Base-by-base conservation (phyloP, 2,797 vertebrate genomes). In the Schizothorax lantsangensis region DNA sequence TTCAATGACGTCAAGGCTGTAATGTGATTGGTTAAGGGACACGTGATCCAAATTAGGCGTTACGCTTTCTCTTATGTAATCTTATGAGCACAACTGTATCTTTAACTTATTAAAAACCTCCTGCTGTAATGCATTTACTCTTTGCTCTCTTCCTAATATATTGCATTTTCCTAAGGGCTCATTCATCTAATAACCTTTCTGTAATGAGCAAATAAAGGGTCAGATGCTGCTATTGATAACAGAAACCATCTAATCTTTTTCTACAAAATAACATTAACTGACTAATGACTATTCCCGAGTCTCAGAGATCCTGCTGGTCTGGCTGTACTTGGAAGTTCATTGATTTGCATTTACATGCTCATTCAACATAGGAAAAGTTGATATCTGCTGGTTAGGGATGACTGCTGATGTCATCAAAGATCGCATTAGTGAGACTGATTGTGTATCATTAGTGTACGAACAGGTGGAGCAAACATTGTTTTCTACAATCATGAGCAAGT, bases 101-200 rank as follows among this genome's bases (percentile, higher is more conserved):
- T 83, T 72, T 38, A 36, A 57, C 52, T 57, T 40, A 79, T 86
- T 73, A 66, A 88, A 47, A 47, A 14, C 4, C 12, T 14, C 12
- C 45, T 47, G 45, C 45, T 47, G 38, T 64, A 17, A 68, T 43
- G 64, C 57, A 45, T 73, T 83, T 74, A 88, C 80, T 26, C 45
- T 86, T 83, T 73, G 57, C 84, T 84, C 14, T 84, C 68, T n/a
- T 38, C 30, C 12, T n/a, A 59, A 81, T 72, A 52, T 54, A 75
- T 75, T 66, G 17, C 2, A 0, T 84, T 26, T 73, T 23, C 59
- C 47, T 54, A 80, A 52, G 43, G 43, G 38, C 14, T 57, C 47
- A 71, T 86, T 52, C 54, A 49, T 84, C 81, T 54, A 81, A 88
- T 47, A 54, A 84, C 68, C 59, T 69, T 81, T 77, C 77, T 75